phyloP scores from a whole-genome alignment of 2,113 vertebrate genomes.

The Epinephelus fuscoguttatus region DNA sequence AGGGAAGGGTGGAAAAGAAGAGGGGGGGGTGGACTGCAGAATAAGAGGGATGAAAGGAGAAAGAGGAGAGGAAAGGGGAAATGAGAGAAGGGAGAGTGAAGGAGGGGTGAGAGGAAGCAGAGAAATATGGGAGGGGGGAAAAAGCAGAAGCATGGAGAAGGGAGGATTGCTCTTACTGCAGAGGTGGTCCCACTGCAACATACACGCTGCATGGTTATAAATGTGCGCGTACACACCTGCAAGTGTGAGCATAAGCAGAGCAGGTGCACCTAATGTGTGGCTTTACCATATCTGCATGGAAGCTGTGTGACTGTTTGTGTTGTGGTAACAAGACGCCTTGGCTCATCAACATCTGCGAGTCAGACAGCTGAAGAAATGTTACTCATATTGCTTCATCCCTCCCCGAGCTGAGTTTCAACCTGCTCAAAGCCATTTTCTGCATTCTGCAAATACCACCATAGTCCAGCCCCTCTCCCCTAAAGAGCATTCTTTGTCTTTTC shows the following conservation, averaged over 20 bases:
- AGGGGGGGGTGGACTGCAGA: constrained; percentile 43
- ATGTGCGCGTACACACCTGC: constrained; percentile 43
- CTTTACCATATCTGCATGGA: constrained; percentile 46
- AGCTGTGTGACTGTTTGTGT: constrained; percentile 22
- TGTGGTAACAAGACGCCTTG: constrained; percentile 54
- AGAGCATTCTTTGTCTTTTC: constrained; percentile 48
- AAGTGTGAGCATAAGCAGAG: constrained; percentile 13
- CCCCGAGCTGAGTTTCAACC: constrained; percentile 68
- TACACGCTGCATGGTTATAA: constrained; percentile 64
- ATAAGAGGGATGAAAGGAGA: constrained; percentile 45
- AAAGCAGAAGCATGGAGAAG: constrained; percentile 46
- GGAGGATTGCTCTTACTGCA: constrained; percentile 73
- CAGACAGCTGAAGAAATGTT: constrained; percentile 64
- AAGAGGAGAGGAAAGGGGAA: constrained; percentile 17
- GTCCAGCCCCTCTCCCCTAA: neutral
- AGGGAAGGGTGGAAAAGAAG: neutral
- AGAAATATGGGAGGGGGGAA: constrained; percentile 41
- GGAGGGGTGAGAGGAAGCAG: constrained; percentile 32
- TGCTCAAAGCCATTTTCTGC: constrained; percentile 67
- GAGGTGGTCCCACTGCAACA: constrained; percentile 80
- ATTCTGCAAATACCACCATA: constrained; percentile 74
- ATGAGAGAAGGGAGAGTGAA: constrained; percentile 26
- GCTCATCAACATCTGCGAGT: constrained; percentile 68
- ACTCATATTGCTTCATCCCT: constrained; percentile 63
- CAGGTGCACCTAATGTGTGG: constrained; percentile 62